A percentile compares a stretch with the other conserved stretches of the same genome.
Conservation (phyloP, 2,113 vertebrate species). For the Nyctibius bracteatus region DNA sequence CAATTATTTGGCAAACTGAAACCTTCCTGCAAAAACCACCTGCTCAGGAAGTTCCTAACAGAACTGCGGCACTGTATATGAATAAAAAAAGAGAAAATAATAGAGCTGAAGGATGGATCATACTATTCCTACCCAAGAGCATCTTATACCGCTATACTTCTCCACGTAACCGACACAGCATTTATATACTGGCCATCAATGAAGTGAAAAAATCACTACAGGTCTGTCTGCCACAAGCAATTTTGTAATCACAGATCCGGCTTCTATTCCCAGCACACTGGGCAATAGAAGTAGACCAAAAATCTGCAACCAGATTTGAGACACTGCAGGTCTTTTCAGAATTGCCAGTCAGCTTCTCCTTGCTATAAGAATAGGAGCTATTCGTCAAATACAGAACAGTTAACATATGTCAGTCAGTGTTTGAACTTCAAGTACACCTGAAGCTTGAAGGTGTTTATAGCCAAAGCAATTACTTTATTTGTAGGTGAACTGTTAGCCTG, state of each 20-base stretch:
- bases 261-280: background rate
- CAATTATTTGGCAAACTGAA: background rate
- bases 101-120: background rate
- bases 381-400: background rate
- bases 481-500: background rate
- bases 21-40: background rate
- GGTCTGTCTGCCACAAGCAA: background rate
- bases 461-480: background rate
- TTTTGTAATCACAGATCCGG: background rate
- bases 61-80: background rate
- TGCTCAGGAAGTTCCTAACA: background rate
- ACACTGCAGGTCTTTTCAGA: background rate
- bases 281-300: background rate
- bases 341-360: background rate
- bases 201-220: background rate
- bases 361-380: background rate
- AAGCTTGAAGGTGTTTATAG: background rate
- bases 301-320: background rate
- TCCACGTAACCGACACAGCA: background rate
- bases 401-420: background rate
- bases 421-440: background rate
- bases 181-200: background rate
- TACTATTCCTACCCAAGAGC: background rate
- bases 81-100: background rate
- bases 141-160: background rate